A percentile compares a stretch with the other conserved stretches of the same genome.
phyloP scores from a whole-genome alignment of 2,797 vertebrate species.

The Galago senegalensis region DNA sequence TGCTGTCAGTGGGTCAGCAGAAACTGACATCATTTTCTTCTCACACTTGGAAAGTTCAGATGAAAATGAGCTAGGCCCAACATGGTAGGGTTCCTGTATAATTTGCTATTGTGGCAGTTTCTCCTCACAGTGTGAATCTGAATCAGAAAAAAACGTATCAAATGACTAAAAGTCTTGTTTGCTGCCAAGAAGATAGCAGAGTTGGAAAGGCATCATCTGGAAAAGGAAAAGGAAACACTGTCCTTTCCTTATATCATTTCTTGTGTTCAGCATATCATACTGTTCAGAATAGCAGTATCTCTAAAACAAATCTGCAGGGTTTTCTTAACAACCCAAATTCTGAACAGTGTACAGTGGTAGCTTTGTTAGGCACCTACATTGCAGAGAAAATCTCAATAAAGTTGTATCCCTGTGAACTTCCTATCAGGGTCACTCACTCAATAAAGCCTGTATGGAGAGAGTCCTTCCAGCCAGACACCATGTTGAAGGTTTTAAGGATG shows the following conservation, averaged over 20 bases:
- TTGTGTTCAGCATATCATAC: slow-evolving; percentile 32
- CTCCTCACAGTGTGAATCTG: slow-evolving; percentile 52
- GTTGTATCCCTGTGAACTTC: background rate
- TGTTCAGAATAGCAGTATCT: slow-evolving; percentile 7
- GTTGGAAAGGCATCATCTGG: slow-evolving; percentile 22
- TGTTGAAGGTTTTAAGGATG: background rate
- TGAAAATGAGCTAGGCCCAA: slow-evolving; percentile 52
- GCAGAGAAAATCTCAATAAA: slow-evolving; percentile 12
- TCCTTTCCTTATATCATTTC: background rate
- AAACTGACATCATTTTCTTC: slow-evolving; percentile 47
- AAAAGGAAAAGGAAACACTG: slow-evolving; percentile 28
- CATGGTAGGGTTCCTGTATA: slow-evolving; percentile 27
- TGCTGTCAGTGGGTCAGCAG: slow-evolving; percentile 57
- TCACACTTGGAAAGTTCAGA: slow-evolving; percentile 53
- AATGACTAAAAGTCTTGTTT: slow-evolving; percentile 25
- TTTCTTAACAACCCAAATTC: slow-evolving; percentile 10
- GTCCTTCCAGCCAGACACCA: background rate
- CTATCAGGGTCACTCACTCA: background rate
- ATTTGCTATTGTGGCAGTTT: slow-evolving; percentile 57
- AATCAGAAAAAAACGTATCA: slow-evolving; percentile 59
- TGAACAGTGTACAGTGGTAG: background rate
- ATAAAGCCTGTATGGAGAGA: background rate
- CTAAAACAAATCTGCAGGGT: background rate
- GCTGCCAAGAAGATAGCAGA: slow-evolving; percentile 63
- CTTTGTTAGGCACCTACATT: background rate